These are phyloP conservation scores for Herminia tarsipennalis DNA, from an alignment of 2,888 invertebrate genomes.

Conservation along the genomic window DNA sequence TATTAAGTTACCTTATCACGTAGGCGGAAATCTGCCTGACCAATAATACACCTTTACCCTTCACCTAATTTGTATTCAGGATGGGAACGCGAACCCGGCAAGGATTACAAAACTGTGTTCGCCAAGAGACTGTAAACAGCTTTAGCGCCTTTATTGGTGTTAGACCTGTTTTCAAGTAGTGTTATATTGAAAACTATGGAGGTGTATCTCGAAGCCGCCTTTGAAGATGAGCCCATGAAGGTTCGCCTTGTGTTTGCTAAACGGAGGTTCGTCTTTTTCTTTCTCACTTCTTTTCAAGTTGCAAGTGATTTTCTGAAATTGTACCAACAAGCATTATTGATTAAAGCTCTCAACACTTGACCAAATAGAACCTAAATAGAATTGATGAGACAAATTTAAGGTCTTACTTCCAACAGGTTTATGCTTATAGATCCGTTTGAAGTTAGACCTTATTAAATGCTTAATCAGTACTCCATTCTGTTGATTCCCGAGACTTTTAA, in stretches of 20 bases:
- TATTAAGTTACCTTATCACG: slow-evolving; percentile 66
- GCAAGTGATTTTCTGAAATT: no score
- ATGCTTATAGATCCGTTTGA: no score
- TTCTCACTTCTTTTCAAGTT: no score
- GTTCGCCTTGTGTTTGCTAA: not conserved
- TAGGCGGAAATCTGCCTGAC: slow-evolving; percentile 73
- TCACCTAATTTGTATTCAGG: slow-evolving; percentile 69
- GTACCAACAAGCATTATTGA: no score
- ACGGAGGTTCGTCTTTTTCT: not conserved
- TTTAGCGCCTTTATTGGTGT: slow-evolving; percentile 63
- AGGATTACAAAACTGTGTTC: slow-evolving; percentile 69
- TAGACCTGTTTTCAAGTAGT: slow-evolving; percentile 44
- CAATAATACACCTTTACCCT: slow-evolving; percentile 74
- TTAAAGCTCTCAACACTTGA: no score
- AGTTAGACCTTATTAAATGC: no score
- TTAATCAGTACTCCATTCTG: no score
- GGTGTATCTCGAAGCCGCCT: slow-evolving; percentile 4
- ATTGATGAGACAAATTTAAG: no score
- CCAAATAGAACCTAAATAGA: no score
- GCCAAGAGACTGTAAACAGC: slow-evolving; percentile 66
- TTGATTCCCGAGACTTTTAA: no score
- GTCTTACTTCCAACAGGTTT: no score
- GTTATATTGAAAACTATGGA: slow-evolving; percentile 43
- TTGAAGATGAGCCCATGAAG: not conserved
- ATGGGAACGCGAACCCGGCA: slow-evolving; percentile 47